Evolutionary conservation across 2,888 invertebrate genomes (phyloP), one percentile per base, ranked within the genome.

Genomic region (Anthophora plumipes): DNA sequence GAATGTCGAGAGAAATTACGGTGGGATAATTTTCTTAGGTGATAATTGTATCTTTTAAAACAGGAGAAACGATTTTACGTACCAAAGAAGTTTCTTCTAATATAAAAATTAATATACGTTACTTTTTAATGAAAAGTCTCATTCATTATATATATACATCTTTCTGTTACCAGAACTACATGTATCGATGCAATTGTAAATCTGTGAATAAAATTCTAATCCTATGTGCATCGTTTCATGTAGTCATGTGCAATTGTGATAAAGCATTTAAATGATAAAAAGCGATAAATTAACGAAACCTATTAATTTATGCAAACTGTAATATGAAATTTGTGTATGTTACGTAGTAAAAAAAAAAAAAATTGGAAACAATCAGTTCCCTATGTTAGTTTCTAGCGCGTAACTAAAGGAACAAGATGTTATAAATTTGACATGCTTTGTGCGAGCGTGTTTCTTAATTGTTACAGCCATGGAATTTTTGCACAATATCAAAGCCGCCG

Each of bases 161-260:
- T 25, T 82, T 86, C 9, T 46, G 80, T 84, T 86, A 83, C 59
- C 67, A 74, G 12, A 59, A 70, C 79, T 85, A 87, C 80, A 55
- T 79, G 83, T 77, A 84, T 20, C 25, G 55, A 74, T 77, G 80
- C 75, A 66, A 22, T 66, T 52, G 25, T 79, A 79, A 79, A 86
- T 77, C 57, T 82, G 78, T 83, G 72, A 79, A 83, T 77, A 83
- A 83, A 76, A 80, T 52, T 73, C 48, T 75, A 84, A 68, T 14
- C 41, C 25, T 50, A 25, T 67, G 9, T 57, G 76, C 73, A 80
- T 80, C 79, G 59, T 46, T 79, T 80, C 68, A 86, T 71, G 75
- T 77, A 82, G 84, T 76, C 41, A 14, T 43, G 46, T 31, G 46
- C 64, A 46, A 84, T 86, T 85, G 87, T 86, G 82, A 86, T 86